Conservation (phyloP, 1,140 invertebrate genomes). For the Gryllus bimaculatus region DNA sequence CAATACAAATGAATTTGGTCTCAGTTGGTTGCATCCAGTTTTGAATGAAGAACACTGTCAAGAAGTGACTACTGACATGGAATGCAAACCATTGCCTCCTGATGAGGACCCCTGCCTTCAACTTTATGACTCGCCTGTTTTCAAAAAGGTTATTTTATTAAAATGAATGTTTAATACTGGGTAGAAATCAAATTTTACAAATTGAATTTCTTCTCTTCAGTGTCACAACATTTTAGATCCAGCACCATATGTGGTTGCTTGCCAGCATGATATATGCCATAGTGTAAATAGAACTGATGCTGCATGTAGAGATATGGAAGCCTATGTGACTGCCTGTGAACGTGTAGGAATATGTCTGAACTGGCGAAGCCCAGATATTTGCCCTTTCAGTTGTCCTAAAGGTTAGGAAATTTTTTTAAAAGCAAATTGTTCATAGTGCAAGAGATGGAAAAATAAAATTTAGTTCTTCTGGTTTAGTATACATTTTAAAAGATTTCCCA, state of each 20-base stretch:
- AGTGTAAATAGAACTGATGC: conserved; percentile 30
- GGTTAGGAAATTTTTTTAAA: conserved; percentile 25
- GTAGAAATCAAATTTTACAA: background rate
- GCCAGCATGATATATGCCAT: conserved; percentile 54
- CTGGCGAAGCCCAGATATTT: conserved; percentile 54
- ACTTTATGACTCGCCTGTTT: conserved; percentile 49
- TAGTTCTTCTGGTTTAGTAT: too few species aligned
- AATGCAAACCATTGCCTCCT: conserved; percentile 27
- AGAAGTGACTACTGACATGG: conserved; percentile 1
- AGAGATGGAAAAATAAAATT: too few species aligned
- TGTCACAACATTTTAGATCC: conserved; percentile 66
- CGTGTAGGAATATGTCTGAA: conserved; percentile 54
- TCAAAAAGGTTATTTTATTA: conserved; percentile 38
- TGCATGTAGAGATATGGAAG: conserved; percentile 53
- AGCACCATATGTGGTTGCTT: conserved; percentile 50
- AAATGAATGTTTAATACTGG: background rate
- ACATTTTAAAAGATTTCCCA: background rate
- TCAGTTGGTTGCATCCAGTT: conserved; percentile 44
- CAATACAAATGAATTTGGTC: conserved; percentile 44
- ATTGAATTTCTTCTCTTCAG: conserved; percentile 29
- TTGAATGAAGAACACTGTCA: conserved; percentile 19
- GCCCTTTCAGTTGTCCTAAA: conserved; percentile 46
- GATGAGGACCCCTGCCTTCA: conserved; percentile 53
- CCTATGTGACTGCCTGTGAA: conserved; percentile 63
- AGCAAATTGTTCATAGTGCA: background rate